Evolutionary conservation across 2,888 invertebrate genomes (phyloP).

Genomic region (Hyposoter didymator): DNA sequence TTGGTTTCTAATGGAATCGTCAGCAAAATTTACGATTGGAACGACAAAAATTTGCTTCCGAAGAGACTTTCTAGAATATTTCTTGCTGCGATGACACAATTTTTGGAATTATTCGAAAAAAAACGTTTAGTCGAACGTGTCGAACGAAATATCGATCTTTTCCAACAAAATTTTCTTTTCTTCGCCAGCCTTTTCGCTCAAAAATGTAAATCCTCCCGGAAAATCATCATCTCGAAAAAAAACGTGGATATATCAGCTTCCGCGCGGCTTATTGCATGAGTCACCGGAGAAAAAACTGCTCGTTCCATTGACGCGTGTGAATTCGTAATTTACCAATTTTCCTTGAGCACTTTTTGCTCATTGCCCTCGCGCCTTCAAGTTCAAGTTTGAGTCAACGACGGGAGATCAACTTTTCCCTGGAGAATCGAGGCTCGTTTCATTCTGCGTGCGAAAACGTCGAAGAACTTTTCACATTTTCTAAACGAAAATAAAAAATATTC

Average conservation of each 20-base stretch:
- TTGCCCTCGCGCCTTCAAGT: neutral
- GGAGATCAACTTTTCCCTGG: neutral
- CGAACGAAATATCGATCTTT: no score
- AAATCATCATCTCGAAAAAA: slow-evolving; percentile 21
- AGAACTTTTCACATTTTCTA: slow-evolving; percentile 47
- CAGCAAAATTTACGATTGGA: no score
- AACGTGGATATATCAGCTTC: neutral
- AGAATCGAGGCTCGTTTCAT: slow-evolving; percentile 17
- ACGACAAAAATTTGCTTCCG: no score
- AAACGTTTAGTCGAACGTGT: no score
- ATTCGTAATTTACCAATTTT: slow-evolving; percentile 16
- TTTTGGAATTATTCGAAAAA: no score
- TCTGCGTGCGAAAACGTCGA: slow-evolving; percentile 34
- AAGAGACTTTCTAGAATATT: no score
- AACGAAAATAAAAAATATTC: no score
- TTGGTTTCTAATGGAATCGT: no score
- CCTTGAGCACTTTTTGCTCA: slow-evolving; percentile 20
- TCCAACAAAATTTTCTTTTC: no score
- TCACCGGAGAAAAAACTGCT: slow-evolving; percentile 43
- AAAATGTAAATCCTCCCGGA: slow-evolving; percentile 30
- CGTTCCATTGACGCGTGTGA: slow-evolving; percentile 32
- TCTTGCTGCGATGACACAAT: no score
- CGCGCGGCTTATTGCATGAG: slow-evolving; percentile 33
- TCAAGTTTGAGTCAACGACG: neutral
- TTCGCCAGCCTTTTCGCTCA: neutral